Base-by-base conservation (phyloP, 2,888 invertebrate genomes). In the Heliothis peltigera region DNA sequence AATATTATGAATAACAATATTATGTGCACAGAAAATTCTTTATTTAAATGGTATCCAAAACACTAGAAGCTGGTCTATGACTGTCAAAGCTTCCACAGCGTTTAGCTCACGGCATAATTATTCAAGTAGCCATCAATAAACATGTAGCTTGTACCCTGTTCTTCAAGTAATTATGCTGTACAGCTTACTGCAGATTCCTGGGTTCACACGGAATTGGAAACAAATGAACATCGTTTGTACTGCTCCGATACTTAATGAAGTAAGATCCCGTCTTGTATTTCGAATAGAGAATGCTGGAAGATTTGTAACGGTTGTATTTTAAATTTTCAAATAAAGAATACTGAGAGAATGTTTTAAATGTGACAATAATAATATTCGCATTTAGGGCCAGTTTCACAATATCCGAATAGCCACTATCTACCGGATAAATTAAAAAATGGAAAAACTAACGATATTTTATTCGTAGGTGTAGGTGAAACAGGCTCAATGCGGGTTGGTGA, bases 201-300 rank as follows among this genome's bases (percentile, higher is more conserved):
- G 39, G 15, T n/a, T 17, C 42, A 43, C 44, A 62, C 39, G 12
- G 64, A 57, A 43, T 46, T 4, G 17, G 1, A 60, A 56, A 57
- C 22, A 60, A 54, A 73, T 73, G 46, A 8, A n/a, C 2, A 43
- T 32, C 48, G 73, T 73, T 48, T 57, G 18, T 61, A 35, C 15
- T 42, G 10, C 19, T 64, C 72, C 2, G 5, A 32, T 17, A 15
- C 19, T 47, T 35, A 61, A 51, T 43, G 35, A 35, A 25, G 44
- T 54, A 48, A 51, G 48, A n/a, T 56, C 39, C 53, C 21, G 8
- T 43, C 42, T 66, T 35, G 22, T 18, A 44, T 49, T 63, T 42
- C 5, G 15, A 35, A 32, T 22, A 15, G 5, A n/a, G n/a, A 39
- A 39, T n/a, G n/a, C 15, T 39, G 39, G 6, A n/a, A 28, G 17